Base-by-base conservation (phyloP, 1,140 invertebrate species). In the Rhagoletis zephyria region DNA sequence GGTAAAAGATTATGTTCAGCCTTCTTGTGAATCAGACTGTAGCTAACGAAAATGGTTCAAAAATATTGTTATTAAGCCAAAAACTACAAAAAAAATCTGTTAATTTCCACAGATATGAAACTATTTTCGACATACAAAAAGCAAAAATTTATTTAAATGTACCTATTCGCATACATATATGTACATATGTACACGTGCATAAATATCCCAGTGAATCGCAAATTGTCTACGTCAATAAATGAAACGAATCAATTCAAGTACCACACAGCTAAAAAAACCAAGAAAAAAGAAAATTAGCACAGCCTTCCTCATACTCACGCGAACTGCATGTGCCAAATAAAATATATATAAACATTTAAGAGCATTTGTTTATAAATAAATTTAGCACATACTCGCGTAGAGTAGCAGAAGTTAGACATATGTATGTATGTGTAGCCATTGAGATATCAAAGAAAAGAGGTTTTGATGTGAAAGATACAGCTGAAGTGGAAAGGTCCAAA, bases 281-380 rank as follows among this genome's bases (percentile, higher is more conserved):
- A n/a, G n/a, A n/a, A n/a, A 7, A 9, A 12, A 60, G 59, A 63
- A 12, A 63, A 12, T 14, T 9, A 16, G 7, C 61, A 48, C 10
- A 16, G 45, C 10, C 42, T 74, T 74, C 67, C 42, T 48, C 40
- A 74, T 74, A 4, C 30, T 42, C 65, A 45, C 30, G 65, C 9
- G 40, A 70, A 70, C 6, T 40, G 10, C 64, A 7, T 65, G n/a
- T 65, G 30, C 64, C 10, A 60, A 60, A 60, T 7, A 60, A 60
- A 60, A 60, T 7, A 60, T 7, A 60, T 7, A 60, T 7, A 60
- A 60, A 60, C 6, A 60, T 7, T 7, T 7, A 74, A 74, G 12
- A 74, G 4, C 67, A 74, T 16, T 74, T 74, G 42, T 74, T 74
- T 74, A 6, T 4, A 74, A 45, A 74, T n/a, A 16, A 74, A 74